Evolutionary conservation across 2,797 vertebrate species (phyloP).

Genomic region (Aplochiton taeniatus): DNA sequence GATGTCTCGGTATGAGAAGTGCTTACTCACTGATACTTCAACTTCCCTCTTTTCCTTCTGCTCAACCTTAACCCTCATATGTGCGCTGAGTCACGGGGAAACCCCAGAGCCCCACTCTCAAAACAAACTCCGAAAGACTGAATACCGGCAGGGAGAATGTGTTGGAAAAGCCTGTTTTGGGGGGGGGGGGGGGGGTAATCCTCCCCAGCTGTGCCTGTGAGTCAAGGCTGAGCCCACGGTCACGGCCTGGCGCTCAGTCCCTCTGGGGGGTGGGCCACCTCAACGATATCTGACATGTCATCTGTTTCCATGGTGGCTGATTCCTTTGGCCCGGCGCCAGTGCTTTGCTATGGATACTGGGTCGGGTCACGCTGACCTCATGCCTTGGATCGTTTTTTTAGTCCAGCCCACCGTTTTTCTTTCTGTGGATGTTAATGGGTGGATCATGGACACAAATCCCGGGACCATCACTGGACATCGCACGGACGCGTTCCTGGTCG

Average conservation of each 20-base stretch:
- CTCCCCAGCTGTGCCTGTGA: constrained; percentile 33
- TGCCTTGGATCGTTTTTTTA: constrained; percentile 43
- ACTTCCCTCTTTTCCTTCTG: constrained; percentile 27
- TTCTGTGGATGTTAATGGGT: constrained; percentile 35
- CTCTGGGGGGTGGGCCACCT: background rate
- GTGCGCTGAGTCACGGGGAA: constrained; percentile 9
- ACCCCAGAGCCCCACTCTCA: constrained; percentile 16
- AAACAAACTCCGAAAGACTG: constrained; percentile 14
- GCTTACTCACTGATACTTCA: too few relatives aligned
- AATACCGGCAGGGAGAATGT: constrained; percentile 18
- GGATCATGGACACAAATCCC: constrained; percentile 35
- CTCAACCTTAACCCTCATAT: constrained; percentile 27
- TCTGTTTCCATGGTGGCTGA: background rate
- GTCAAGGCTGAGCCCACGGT: background rate
- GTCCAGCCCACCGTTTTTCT: constrained; percentile 30
- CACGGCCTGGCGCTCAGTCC: constrained; percentile 10
- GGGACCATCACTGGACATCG: constrained; percentile 26
- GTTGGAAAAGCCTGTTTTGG: constrained; percentile 22
- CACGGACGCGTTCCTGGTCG: constrained; percentile 40
- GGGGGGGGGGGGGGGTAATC: too few relatives aligned
- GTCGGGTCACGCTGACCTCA: constrained; percentile 45
- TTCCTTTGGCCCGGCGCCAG: background rate
- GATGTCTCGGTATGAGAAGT: too few relatives aligned
- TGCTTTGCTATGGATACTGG: constrained; percentile 21
- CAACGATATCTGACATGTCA: too few relatives aligned